Conservation (phyloP, 2,113 vertebrate species). For the Microtus pennsylvanicus region DNA sequence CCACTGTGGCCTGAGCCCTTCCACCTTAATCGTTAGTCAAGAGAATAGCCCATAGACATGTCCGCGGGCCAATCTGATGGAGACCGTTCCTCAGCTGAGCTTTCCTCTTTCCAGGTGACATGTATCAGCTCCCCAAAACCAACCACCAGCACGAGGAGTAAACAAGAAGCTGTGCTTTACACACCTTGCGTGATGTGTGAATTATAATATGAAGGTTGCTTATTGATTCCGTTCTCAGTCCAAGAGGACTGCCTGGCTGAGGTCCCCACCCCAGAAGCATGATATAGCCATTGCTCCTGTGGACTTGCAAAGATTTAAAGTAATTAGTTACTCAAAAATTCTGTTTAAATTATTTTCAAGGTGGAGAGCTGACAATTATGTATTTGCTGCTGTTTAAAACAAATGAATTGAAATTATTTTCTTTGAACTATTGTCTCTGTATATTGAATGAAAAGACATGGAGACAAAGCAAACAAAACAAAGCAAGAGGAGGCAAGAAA, state of each 20-base stretch:
- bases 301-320: conserved; percentile 33
- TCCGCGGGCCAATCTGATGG: not conserved
- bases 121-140: not conserved
- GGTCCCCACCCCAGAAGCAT: not conserved
- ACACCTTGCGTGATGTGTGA: not conserved
- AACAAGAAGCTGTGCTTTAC: not conserved
- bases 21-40: not conserved
- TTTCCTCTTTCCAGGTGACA: not conserved
- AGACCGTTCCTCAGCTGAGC: not conserved
- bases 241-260: not conserved
- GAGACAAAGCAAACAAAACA: not conserved
- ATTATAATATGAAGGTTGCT: not conserved
- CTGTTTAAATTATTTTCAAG: conserved; percentile 49
- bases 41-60: not conserved
- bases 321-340: conserved; percentile 27
- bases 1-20: not conserved
- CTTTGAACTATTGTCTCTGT: not conserved
- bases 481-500: not conserved
- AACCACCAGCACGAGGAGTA: not conserved
- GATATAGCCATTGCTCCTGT: not conserved
- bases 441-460: conserved; percentile 15
- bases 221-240: not conserved
- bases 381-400: not conserved
- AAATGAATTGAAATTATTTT: not conserved
- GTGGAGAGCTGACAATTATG: not conserved